phyloP scores from a whole-genome alignment of 2,797 vertebrate genomes.

The Myripristis murdjan region DNA sequence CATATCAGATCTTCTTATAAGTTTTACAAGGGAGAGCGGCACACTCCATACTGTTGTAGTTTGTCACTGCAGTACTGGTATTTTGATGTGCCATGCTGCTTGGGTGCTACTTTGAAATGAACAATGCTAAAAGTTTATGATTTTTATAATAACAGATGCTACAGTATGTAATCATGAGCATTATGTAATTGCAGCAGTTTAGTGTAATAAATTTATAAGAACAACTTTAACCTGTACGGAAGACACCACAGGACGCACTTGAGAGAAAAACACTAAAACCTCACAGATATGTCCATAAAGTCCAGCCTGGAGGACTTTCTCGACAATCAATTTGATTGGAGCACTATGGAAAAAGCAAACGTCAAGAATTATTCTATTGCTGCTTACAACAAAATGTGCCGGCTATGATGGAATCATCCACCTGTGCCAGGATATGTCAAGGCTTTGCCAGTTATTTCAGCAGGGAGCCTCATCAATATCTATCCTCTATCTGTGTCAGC shows the following conservation, averaged over 20 bases:
- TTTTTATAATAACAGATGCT: slow-evolving; percentile 33
- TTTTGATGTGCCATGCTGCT: slow-evolving; percentile 80
- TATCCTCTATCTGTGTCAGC: slow-evolving; percentile 51
- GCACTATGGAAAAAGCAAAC: slow-evolving; percentile 30
- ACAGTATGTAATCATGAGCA: slow-evolving; percentile 12
- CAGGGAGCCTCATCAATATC: slow-evolving; percentile 51
- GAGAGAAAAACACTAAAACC: slow-evolving; percentile 30
- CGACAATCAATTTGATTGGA: slow-evolving; percentile 27
- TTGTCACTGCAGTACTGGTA: slow-evolving; percentile 18
- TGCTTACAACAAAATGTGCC: slow-evolving; percentile 42
- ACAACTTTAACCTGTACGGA: slow-evolving; percentile 44
- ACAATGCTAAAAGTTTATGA: background rate
- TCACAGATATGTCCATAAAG: slow-evolving; percentile 51
- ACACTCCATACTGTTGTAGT: background rate
- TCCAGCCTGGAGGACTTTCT: slow-evolving; percentile 32
- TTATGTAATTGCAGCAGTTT: slow-evolving; percentile 37
- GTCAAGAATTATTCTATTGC: slow-evolving; percentile 52
- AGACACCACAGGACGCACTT: slow-evolving; percentile 23
- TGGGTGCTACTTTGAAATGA: slow-evolving; percentile 61
- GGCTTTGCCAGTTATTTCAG: slow-evolving; percentile 52
- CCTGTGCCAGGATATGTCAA: slow-evolving; percentile 41
- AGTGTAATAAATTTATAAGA: slow-evolving; percentile 22
- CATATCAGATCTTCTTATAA: no score
- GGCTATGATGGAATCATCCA: slow-evolving; percentile 47
- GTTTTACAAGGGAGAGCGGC: no score